phyloP scores from a whole-genome alignment of 1,140 invertebrate genomes.

The Neodiprion fabricii region DNA sequence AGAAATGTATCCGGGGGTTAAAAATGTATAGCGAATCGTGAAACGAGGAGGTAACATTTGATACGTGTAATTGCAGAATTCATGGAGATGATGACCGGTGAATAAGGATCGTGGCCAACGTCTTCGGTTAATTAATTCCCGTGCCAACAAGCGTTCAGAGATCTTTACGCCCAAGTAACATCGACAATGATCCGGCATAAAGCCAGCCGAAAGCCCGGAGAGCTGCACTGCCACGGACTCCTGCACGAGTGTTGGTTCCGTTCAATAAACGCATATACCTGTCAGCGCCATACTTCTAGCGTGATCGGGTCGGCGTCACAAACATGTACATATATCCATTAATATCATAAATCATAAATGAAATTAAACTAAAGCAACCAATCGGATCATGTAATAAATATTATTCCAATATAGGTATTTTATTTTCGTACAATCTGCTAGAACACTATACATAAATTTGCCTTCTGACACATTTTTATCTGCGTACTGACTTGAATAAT shows the following conservation, averaged over 20 bases:
- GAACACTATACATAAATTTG: slow-evolving; percentile 1
- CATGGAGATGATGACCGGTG: slow-evolving; percentile 88
- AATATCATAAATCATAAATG: no score
- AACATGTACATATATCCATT: background rate
- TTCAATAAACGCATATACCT: background rate
- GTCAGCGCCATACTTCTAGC: background rate
- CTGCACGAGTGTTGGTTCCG: background rate
- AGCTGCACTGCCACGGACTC: background rate
- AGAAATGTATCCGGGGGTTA: no score
- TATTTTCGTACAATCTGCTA: no score
- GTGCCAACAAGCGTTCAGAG: slow-evolving; percentile 4
- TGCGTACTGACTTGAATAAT: background rate
- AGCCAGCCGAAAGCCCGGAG: background rate
- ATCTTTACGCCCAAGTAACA: slow-evolving; percentile 7
- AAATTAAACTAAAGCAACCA: no score
- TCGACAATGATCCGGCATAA: background rate
- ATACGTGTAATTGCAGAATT: slow-evolving; percentile 68
- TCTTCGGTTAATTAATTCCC: slow-evolving; percentile 11
- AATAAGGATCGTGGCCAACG: slow-evolving; percentile 60
- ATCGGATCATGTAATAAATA: no score
- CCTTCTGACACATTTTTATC: background rate
- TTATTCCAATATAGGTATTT: no score
- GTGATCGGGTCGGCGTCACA: background rate
- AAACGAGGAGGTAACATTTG: slow-evolving; percentile 35
- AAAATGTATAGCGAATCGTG: background rate